Percentiles rank a stretch among this genome's conserved stretches.
Conservation (phyloP, 2,113 vertebrate genomes). For the Leiothrix lutea region DNA sequence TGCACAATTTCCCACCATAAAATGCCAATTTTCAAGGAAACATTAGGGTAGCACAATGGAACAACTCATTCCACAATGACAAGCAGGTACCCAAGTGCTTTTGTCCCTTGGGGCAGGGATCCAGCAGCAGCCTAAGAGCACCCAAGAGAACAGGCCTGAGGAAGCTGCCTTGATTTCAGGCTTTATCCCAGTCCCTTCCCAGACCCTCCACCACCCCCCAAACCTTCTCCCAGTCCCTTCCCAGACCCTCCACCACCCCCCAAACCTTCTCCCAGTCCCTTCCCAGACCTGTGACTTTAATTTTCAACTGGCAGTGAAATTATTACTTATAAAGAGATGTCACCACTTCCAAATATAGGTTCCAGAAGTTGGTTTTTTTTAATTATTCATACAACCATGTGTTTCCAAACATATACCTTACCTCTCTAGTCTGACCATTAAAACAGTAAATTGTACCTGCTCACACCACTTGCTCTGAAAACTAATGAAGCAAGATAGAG, state of each 20-base stretch:
- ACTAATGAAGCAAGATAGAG: neutral
- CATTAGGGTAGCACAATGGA: neutral
- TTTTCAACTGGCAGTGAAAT: neutral
- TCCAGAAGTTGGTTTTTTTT: neutral
- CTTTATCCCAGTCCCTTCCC: neutral
- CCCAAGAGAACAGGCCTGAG: neutral
- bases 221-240: too few species aligned
- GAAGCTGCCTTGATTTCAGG: neutral
- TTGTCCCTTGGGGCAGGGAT: neutral
- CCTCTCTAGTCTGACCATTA: neutral
- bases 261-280: too few species aligned
- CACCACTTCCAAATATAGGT: neutral
- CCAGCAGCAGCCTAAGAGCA: neutral
- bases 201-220: too few species aligned
- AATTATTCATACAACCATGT: neutral
- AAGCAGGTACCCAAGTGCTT: neutral
- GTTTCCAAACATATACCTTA: neutral
- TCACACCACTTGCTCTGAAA: neutral
- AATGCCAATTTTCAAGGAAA: neutral
- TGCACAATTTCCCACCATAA: neutral
- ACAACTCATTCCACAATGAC: neutral
- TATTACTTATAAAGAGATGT: neutral
- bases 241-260: too few species aligned
- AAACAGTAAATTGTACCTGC: neutral
- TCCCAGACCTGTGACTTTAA: neutral